Percentiles rank a stretch among this genome's conserved stretches.
phyloP scores from a whole-genome alignment of 2,888 invertebrate genomes.

The Agrotis exclamationis region DNA sequence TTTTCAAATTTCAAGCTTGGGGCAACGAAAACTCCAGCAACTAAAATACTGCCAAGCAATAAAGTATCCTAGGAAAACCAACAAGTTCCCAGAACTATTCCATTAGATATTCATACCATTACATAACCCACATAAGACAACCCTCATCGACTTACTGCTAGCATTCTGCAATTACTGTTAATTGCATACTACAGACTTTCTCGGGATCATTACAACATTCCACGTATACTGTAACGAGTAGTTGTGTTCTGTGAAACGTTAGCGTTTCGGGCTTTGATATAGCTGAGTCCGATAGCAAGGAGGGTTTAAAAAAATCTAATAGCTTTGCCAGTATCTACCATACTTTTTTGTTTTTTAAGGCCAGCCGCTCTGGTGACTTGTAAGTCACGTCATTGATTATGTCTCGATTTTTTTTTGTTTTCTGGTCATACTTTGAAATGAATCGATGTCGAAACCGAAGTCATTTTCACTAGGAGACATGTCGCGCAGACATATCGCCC shows the following conservation, averaged over 20 bases:
- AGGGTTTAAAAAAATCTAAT: background rate
- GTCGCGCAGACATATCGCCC: too few species aligned
- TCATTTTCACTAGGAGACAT: too few species aligned
- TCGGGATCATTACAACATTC: constrained; percentile 32
- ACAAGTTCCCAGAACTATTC: constrained; percentile 14
- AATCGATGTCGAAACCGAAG: too few species aligned
- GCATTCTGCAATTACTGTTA: constrained; percentile 42
- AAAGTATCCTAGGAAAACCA: background rate
- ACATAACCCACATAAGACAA: constrained; percentile 4
- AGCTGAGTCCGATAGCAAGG: background rate
- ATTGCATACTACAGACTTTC: constrained; percentile 29
- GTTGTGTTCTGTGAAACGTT: constrained; percentile 40
- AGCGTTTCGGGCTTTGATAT: background rate
- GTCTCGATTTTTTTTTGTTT: too few species aligned
- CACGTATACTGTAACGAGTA: constrained; percentile 31
- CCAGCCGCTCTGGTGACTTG: too few species aligned
- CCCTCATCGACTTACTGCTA: constrained; percentile 6
- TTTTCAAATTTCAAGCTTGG: too few species aligned
- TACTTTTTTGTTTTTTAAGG: too few species aligned
- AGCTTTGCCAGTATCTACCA: too few species aligned
- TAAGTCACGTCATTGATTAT: too few species aligned
- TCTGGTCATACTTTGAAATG: too few species aligned
- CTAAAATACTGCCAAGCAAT: background rate
- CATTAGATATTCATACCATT: background rate
- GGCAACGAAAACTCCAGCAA: background rate